A percentile compares a stretch with the other conserved stretches of the same genome.
Evolutionary conservation across 92 coral and sea anemone species (phyloP).

Genomic region (Montipora capitata): DNA sequence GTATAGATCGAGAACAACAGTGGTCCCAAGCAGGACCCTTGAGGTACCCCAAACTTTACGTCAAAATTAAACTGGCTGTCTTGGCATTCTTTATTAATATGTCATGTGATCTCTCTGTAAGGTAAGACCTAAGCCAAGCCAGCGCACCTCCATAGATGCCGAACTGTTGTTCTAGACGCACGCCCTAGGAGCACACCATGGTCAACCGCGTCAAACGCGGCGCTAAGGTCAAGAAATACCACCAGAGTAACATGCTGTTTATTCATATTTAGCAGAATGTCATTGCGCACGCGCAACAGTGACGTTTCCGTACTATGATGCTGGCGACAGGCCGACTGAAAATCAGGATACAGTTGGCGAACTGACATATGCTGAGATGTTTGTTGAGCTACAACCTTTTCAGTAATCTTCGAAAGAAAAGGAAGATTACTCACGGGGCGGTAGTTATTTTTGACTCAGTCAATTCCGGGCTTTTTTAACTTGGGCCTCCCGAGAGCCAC

Average conservation of each 20-base stretch:
- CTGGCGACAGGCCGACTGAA: conserved; percentile 14
- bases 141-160: conserved; percentile 30
- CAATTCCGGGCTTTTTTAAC: conserved; percentile 19
- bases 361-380: background rate
- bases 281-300: conserved; percentile 15
- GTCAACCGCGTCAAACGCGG: conserved; percentile 42
- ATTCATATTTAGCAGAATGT: conserved; percentile 39
- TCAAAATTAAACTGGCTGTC: background rate
- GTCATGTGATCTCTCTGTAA: conserved; percentile 25
- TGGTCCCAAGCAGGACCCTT: conserved; percentile 45
- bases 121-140: conserved; percentile 26
- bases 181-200: conserved; percentile 22
- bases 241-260: conserved; percentile 44
- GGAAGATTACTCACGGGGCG: conserved; percentile 35
- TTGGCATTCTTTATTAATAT: conserved; percentile 17
- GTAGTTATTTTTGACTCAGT: conserved; percentile 17
- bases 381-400: conserved; percentile 16
- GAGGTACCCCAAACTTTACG: conserved; percentile 16
- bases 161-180: conserved; percentile 13
- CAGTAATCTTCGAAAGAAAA: conserved; percentile 14
- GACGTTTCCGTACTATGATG: conserved; percentile 12
- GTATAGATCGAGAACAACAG: conserved; percentile 27
- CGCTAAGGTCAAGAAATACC: conserved; percentile 28
- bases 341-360: background rate
- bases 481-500: conserved; percentile 18